These are phyloP conservation scores for Mesocentrotus franciscanus DNA, from an alignment of 53 echinoderm and acorn worm genomes.

Conservation along the genomic window DNA sequence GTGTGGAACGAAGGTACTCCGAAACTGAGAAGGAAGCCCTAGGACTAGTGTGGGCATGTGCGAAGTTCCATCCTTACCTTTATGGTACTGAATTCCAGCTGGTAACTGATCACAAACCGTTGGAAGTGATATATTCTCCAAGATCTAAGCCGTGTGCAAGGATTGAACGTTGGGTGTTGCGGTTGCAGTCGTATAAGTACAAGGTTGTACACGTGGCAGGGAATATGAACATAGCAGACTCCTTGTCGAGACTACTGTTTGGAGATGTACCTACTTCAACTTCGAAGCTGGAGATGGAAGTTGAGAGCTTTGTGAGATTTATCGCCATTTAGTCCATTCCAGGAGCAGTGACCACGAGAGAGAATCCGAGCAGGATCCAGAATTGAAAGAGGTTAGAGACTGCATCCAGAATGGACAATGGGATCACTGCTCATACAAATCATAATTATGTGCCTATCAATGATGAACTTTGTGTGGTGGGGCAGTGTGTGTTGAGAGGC, in stretches of 20 bases:
- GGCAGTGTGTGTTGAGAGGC: slow-evolving; percentile 1
- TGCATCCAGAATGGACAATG: neutral
- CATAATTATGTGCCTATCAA: neutral
- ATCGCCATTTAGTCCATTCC: neutral
- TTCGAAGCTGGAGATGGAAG: neutral
- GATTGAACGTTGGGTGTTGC: neutral
- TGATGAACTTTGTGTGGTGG: neutral
- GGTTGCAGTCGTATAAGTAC: neutral
- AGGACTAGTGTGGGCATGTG: too few species aligned
- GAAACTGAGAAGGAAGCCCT: neutral
- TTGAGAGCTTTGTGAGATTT: neutral
- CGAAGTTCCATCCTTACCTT: too few species aligned
- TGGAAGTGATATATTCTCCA: slow-evolving; percentile 68
- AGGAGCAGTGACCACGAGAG: neutral
- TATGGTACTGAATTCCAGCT: too few species aligned
- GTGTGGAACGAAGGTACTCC: neutral
- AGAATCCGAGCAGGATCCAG: neutral
- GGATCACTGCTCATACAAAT: neutral
- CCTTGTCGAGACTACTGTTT: neutral
- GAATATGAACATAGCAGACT: neutral
- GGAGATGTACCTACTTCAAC: too few species aligned
- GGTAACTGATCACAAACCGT: slow-evolving; percentile 74
- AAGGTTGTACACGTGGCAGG: neutral
- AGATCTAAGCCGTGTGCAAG: slow-evolving; percentile 19
- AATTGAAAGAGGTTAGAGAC: neutral